Evolutionary conservation across 2,888 invertebrate genomes (phyloP), one percentile per base, ranked within the genome.

Genomic region (Tinea semifulvella): DNA sequence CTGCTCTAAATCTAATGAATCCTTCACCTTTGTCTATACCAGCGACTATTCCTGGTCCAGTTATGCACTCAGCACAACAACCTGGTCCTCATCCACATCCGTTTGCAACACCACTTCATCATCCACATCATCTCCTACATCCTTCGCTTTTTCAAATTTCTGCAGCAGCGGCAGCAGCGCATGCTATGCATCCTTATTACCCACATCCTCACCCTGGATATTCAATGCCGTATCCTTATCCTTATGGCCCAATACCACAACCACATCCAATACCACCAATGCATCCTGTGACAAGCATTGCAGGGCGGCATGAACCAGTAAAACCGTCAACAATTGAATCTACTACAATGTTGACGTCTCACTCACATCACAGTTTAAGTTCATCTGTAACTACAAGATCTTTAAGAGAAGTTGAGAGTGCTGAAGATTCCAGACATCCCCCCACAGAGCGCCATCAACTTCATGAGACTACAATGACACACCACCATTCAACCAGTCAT

Each of bases 11-110:
- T 54, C 63, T 86, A 45, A 85, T 86, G 69, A 85, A 85, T 56
- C 83, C 85, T 11, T 68, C 76, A n/a, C 79, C 84, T 40, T 68
- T 85, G 19, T 82, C 85, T 3, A 85, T 88, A 50, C 86, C 87
- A 1, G 77, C 87, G 3, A 84, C 88, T 1, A 85, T 88, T 52
- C 83, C 88, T 8, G 88, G 87, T 20, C 87, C 88, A 3, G 82
- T 87, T 10, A 88, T 91, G 79, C 91, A 90, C 64, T 88, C 91
- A 4, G 85, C 89, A 2, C 90, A 90, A 58, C 89, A 88, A 57
- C 86, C 86, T 38, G 89, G 89, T 49, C 87, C 85, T 2, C 85
- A 85, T 56, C 85, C 86, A 42, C 86, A 85, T 68, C 85, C 88
- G 11, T 87, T 90, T 67, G 85, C 86, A 49, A 84, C 86, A 1